Evolutionary conservation across 2,797 vertebrate genomes (phyloP), one percentile per base, ranked within the genome.

Genomic region (Pseudomugil tenellus): DNA sequence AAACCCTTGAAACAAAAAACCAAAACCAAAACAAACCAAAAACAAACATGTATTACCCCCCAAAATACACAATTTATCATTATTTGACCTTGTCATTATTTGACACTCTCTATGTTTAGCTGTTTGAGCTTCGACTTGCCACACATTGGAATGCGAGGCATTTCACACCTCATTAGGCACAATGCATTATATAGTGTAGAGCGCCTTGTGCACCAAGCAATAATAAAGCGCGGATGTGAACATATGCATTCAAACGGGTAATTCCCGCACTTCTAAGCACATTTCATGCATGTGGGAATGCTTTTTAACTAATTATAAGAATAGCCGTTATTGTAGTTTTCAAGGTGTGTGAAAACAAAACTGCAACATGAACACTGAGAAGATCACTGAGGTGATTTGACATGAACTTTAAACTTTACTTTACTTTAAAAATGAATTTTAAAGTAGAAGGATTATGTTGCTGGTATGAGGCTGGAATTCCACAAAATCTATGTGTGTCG

Each of bases 141-240:
- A 53, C 41, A 25, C 67, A 26, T 54, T 48, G 79, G 79, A 81
- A 87, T 84, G 67, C 43, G 52, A 0, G 43, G 65, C 41, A 85
- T 86, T 72, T 81, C 72, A 72, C 83, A 85, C 79, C 78, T 86
- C 81, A 63, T 85, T 82, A 74, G 54, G 75, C 63, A 21, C 61
- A 73, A 74, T 31, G 37, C 32, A 39, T n/a, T 7, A 52, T 41
- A 75, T 71, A 39, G 54, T 14, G 0, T 48, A 31, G 49, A 73
- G 26, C 19, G 32, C 29, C 48, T 35, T 14, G 11, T 46, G n/a
- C 48, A 68, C 65, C 35, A 31, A 46, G 55, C 31, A 54, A 51
- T 57, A 57, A 58, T 53, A 25, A 12, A 9, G 19, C 19, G n/a
- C 3, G 41, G 28, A 59, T 51, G 8, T 49, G 49, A 55, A 56